phyloP scores from a whole-genome alignment of 2,888 invertebrate genomes.

The Cryptus viduatorius region DNA sequence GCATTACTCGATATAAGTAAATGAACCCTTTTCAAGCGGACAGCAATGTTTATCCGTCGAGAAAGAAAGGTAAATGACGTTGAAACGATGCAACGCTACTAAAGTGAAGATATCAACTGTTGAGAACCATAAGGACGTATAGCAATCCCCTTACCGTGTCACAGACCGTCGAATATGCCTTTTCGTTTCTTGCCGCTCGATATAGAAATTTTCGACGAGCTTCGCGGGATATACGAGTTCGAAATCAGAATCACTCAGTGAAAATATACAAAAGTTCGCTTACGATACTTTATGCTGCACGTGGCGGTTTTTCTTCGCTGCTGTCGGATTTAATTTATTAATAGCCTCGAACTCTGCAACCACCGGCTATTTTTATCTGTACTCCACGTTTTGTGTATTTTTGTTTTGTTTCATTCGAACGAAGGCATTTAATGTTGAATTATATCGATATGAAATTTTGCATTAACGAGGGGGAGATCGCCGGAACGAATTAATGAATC shows the following conservation, averaged over 20 bases:
- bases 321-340: slow-evolving; percentile 53
- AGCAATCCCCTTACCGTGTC: too few relatives aligned
- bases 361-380: slow-evolving; percentile 8
- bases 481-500: slow-evolving; percentile 52
- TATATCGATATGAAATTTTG: background rate
- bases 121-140: too few relatives aligned
- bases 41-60: too few relatives aligned
- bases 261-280: slow-evolving; percentile 60
- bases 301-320: slow-evolving; percentile 40
- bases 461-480: slow-evolving; percentile 21
- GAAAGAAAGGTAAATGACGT: too few relatives aligned
- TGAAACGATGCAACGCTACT: too few relatives aligned
- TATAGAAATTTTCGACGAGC: background rate
- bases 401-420: slow-evolving; percentile 16
- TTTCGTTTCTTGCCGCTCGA: background rate
- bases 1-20: too few relatives aligned
- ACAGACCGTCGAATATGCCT: too few relatives aligned
- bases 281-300: slow-evolving; percentile 19
- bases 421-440: slow-evolving; percentile 16
- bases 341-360: slow-evolving; percentile 35
- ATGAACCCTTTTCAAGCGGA: too few relatives aligned
- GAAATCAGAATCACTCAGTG: slow-evolving; percentile 30
- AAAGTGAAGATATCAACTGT: too few relatives aligned
- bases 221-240: slow-evolving; percentile 18
- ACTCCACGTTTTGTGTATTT: slow-evolving; percentile 1